Evolutionary conservation across 2,113 vertebrate species (phyloP), one percentile per base, ranked within the genome.

Genomic region (Campylomormyrus tamandua): DNA sequence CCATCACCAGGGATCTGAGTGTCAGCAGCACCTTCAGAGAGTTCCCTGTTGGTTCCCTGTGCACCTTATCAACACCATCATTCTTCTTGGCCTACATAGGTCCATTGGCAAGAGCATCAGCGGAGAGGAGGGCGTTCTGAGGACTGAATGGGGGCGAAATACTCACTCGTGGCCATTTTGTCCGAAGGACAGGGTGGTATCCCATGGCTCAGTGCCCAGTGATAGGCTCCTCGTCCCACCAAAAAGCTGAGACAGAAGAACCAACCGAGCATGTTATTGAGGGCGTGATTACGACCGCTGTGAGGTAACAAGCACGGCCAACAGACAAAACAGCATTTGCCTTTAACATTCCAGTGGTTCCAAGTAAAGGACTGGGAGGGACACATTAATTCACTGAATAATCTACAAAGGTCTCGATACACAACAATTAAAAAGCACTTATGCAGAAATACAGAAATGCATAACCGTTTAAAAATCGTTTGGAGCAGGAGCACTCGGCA

Each of bases 141-240:
- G 50, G 19, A 35, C 31, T n/a, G 35, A 8, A 19, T 5, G 21
- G 50, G 85, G n/a, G 13, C 8, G 24, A 21, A 88, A 46, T 96
- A 98, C 98, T 98, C 93, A 99, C 98, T 99, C 93, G 98, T 99
- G 92, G 98, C 97, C 98, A 99, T 98, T 95, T 98, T 97, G 93
- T 97, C 98, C 93, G 97, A 97, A 93, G 96, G 96, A 93, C 98
- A 99, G 84, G 97, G 96, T 87, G 98, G 97, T 96, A 99, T 99
- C 91, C 98, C 98, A 93, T 99, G 98, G 94, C 97, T 96, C 93
- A 99, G 94, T 90, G 98, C 98, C 98, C 98, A 99, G 92, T 97
- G 98, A 92, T 97, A 97, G 93, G 98, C 98, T 95, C 98, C 98
- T 95, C 96, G 96, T 90, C 98, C 98, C 93, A 99, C 98, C 96